Conservation (phyloP, 1,140 invertebrate species). For the Zaprionus inermis region DNA sequence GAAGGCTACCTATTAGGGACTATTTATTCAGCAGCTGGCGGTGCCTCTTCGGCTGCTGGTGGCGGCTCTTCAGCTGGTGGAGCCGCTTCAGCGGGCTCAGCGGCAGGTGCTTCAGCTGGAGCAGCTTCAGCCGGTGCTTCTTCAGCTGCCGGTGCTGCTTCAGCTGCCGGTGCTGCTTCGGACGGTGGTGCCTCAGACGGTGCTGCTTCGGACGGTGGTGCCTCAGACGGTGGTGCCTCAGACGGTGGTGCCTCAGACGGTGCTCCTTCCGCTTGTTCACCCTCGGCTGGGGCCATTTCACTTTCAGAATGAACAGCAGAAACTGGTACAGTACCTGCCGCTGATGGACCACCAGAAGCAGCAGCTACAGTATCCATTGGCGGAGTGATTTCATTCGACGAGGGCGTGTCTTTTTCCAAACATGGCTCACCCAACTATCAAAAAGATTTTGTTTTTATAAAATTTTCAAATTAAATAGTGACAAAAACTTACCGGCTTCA, state of each 20-base stretch:
- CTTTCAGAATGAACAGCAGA: neutral
- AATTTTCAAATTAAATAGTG: neutral
- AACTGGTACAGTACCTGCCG: neutral
- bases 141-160: conserved; percentile 2
- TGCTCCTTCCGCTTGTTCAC: neutral
- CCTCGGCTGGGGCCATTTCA: neutral
- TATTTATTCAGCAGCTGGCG: conserved; percentile 13
- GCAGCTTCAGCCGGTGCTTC: conserved; percentile 8
- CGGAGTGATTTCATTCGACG: neutral
- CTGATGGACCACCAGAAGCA: neutral
- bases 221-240: conserved; percentile 7
- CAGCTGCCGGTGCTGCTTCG: conserved; percentile 1
- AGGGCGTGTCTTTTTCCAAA: conserved; percentile 25
- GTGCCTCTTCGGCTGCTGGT: conserved; percentile 13
- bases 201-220: neutral
- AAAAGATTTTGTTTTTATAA: neutral
- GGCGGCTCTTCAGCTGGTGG: neutral
- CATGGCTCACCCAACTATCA: conserved; percentile 50
- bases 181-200: neutral
- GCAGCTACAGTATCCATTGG: neutral
- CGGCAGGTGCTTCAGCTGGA: neutral
- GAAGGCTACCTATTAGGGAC: neutral
- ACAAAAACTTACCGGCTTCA: conserved; percentile 40
- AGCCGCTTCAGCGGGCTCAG: conserved; percentile 10
- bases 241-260: neutral